Evolutionary conservation across 2,113 vertebrate species (phyloP).

Genomic region (Trematocara variabile): DNA sequence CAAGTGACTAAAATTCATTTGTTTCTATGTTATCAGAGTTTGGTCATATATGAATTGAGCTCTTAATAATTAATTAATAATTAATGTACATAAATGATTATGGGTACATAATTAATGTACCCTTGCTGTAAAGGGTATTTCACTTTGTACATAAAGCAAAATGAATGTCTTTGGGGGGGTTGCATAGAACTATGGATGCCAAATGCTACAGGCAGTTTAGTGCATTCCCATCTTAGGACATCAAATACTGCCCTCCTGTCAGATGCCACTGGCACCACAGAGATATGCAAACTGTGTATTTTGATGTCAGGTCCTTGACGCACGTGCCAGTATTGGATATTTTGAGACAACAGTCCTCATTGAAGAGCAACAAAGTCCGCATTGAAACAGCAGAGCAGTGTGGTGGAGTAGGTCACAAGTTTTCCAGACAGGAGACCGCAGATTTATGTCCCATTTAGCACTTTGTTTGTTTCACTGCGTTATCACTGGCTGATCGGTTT

Average conservation of each 20-base stretch:
- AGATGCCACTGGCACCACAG: neutral
- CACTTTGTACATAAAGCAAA: neutral
- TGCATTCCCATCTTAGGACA: neutral
- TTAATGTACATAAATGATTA: neutral
- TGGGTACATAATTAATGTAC: neutral
- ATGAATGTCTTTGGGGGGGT: neutral
- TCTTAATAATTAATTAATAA: neutral
- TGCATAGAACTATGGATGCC: neutral
- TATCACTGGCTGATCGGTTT: neutral
- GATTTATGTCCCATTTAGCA: neutral
- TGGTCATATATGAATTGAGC: neutral
- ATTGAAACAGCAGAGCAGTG: neutral
- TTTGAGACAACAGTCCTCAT: neutral
- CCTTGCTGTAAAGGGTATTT: neutral
- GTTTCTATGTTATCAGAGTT: neutral
- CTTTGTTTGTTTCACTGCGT: neutral
- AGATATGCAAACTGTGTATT: neutral
- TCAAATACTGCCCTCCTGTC: neutral
- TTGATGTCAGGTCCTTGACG: neutral
- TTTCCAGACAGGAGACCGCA: neutral
- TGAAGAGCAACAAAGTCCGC: neutral
- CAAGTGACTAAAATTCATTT: neutral
- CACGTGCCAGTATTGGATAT: neutral
- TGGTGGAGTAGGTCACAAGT: neutral
- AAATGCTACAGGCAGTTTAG: neutral